These are phyloP conservation scores for Colistium nudipinnis DNA, from an alignment of 2,113 vertebrate species.

Conservation along the genomic window DNA sequence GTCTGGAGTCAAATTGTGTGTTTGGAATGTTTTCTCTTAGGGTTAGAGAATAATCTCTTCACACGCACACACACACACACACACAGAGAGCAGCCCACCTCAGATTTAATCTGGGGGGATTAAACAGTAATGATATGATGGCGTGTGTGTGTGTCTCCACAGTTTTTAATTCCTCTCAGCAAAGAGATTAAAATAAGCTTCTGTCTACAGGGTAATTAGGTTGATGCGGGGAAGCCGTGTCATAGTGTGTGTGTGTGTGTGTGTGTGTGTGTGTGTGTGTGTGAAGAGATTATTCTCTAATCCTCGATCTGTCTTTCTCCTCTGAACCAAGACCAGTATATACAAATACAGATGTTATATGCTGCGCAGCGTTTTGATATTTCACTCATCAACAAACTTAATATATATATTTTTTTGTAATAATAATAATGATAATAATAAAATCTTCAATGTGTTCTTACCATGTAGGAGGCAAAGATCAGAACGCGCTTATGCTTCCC, in stretches of 20 bases:
- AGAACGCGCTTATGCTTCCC: conserved; percentile 98
- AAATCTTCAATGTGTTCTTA: conserved; percentile 73
- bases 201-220: conserved; percentile 8
- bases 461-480: conserved; percentile 98
- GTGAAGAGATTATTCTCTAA: conserved; percentile 20
- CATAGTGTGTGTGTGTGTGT: background rate
- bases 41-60: background rate
- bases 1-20: no score
- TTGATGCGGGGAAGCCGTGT: conserved; percentile 12
- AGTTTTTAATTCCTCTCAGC: conserved; percentile 10
- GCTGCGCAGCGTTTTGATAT: background rate
- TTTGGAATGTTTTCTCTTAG: no score
- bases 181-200: conserved; percentile 35
- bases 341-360: background rate
- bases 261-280: background rate
- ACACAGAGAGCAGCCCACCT: conserved; percentile 16
- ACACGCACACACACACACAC: conserved; percentile 8
- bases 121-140: background rate
- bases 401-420: no score
- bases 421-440: no score
- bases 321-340: background rate
- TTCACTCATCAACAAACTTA: background rate
- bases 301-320: background rate
- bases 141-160: conserved; percentile 1
- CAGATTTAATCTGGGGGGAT: conserved; percentile 28